These are phyloP conservation scores for Steatocranus sp. DNA, from an alignment of 2,797 vertebrate genomes.

Conservation along the genomic window DNA sequence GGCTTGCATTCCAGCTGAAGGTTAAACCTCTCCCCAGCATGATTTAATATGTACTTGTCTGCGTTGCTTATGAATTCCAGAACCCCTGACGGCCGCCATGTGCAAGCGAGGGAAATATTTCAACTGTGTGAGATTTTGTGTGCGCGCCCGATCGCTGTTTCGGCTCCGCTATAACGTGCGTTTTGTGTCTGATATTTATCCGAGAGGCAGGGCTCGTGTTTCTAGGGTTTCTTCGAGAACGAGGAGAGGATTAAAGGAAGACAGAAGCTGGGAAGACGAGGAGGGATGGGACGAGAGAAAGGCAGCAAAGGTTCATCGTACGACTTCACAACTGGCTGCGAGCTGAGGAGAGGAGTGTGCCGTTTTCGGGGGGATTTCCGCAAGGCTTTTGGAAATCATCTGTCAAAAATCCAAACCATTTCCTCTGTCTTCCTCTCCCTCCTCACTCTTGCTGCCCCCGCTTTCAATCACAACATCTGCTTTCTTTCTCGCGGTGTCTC, in stretches of 20 bases:
- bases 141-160: background rate
- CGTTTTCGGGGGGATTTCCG: constrained; percentile 62
- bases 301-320: constrained; percentile 1
- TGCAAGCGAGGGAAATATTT: constrained; percentile 55
- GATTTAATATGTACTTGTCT: constrained; percentile 70
- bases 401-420: constrained; percentile 76
- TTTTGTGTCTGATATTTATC: constrained; percentile 31
- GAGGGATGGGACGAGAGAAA: background rate
- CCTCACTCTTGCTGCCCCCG: background rate
- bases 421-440: constrained; percentile 53
- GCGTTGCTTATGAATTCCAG: constrained; percentile 74
- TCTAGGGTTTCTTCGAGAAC: constrained; percentile 13
- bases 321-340: constrained; percentile 26
- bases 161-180: background rate
- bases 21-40: constrained; percentile 66
- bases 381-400: constrained; percentile 60
- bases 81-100: constrained; percentile 52
- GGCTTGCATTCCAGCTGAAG: constrained; percentile 66
- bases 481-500: constrained; percentile 34
- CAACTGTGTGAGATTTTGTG: constrained; percentile 24
- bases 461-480: constrained; percentile 54
- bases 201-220: background rate
- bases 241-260: constrained; percentile 3
- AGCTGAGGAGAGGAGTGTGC: constrained; percentile 26
- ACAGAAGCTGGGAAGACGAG: background rate